Base-by-base conservation (phyloP, 2,888 invertebrate genomes). In the Alviniconcha strummeri region DNA sequence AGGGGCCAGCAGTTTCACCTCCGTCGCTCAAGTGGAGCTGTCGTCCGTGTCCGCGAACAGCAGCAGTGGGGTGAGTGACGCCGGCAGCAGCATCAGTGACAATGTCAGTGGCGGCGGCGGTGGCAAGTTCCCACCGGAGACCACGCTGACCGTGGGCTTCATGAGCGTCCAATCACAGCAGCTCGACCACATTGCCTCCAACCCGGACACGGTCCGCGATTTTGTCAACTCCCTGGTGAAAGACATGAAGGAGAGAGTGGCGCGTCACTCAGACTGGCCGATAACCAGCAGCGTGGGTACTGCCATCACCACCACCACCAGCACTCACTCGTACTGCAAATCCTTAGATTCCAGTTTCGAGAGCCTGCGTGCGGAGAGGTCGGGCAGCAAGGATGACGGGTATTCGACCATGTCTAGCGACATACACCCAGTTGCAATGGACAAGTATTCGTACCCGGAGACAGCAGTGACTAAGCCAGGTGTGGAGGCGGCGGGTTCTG, bases 381-480 rank as follows among this genome's bases (percentile, higher is more conserved):
- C 92, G 60, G 91, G 91, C 0, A 91, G 91, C 86, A 90, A 90
- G 83, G 92, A 92, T 83, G 92, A 92, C 84, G 92, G 92, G 8
- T 92, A 92, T 83, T 92, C 92, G 9, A 91, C 92, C 11, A 92
- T 92, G 92, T 91, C 92, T 1, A 91, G 91, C 82, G 92, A 92
- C 84, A 89, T 91, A 54, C 91, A 91, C 80, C 91, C 91, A 71
- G 90, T 90, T 81, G 86, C 87, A 36, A 84, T 91, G 84, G 91
- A 92, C 83, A 90, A 89, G 82, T 90, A 82, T 75, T 74, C 82
- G 54, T 82, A 75, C 54, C 60, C 74, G 13, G 82, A 82, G 54
- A 60, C 74, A 13, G 17, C 55, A 17, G 75, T 57, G 5, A 55
- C 74, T 76, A 82, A 82, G 55, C 76, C 75, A 17, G 15, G 36